phyloP scores from a whole-genome alignment of 2,113 vertebrate genomes.

The Halcyon senegalensis region DNA sequence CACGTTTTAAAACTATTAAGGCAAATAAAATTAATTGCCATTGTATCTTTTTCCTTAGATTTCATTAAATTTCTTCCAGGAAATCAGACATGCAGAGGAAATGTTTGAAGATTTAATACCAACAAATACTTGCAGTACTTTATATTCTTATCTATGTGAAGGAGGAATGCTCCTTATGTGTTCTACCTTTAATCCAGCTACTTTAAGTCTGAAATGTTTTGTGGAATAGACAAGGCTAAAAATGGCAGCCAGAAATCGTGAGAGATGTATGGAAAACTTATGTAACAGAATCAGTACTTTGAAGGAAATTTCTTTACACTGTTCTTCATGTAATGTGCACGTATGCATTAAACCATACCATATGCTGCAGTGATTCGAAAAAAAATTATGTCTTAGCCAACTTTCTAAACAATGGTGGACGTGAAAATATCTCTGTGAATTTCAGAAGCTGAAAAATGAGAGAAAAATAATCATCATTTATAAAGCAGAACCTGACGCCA shows the following conservation, averaged over 20 bases:
- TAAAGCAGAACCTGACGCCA: rapidly evolving
- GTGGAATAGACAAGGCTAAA: background rate
- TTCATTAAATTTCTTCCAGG: background rate
- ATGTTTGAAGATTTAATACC: background rate
- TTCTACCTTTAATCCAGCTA: background rate
- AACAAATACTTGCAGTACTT: background rate
- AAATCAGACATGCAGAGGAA: background rate
- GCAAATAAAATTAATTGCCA: background rate
- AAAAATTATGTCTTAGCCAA: background rate
- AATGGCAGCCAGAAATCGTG: rapidly evolving
- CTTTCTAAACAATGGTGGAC: background rate
- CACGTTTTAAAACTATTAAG: background rate
- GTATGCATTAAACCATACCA: background rate
- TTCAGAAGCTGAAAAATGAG: background rate
- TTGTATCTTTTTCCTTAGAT: background rate
- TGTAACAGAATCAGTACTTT: background rate
- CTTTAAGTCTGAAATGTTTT: background rate
- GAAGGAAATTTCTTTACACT: background rate
- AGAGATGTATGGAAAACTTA: background rate
- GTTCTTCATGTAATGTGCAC: background rate
- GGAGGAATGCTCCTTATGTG: background rate
- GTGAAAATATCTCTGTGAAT: background rate
- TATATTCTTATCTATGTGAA: background rate
- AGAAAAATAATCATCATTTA: background rate
- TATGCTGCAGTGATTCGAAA: background rate